Percentiles rank a stretch among this genome's conserved stretches.
phyloP scores from a whole-genome alignment of 2,113 vertebrate species.

The Hyla sarda region DNA sequence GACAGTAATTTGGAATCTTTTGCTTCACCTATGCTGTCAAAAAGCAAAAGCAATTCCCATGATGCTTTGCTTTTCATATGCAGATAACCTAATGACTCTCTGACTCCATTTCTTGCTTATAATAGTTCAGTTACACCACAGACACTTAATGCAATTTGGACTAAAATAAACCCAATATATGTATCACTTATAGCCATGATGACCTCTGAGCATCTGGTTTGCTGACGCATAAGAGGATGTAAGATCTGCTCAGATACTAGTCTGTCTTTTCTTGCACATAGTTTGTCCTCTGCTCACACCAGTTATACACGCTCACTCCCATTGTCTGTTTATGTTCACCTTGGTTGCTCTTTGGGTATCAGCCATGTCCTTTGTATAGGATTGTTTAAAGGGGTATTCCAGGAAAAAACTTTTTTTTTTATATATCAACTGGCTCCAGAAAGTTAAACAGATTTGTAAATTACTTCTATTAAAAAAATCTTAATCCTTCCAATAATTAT shows the following conservation, averaged over 20 bases:
- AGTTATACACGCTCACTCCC: not conserved
- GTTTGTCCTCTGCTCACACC: not conserved
- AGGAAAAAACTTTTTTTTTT: too few relatives aligned
- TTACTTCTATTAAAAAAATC: too few relatives aligned
- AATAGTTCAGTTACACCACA: not conserved
- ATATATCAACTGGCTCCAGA: too few relatives aligned
- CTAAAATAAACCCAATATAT: not conserved
- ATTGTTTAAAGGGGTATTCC: too few relatives aligned
- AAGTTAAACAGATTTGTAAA: too few relatives aligned
- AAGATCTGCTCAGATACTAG: not conserved
- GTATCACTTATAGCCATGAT: not conserved
- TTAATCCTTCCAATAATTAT: too few relatives aligned
- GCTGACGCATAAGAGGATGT: not conserved
- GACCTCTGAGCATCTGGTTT: slow-evolving; percentile 5
- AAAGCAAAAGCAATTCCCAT: too few relatives aligned
- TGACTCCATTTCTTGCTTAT: too few relatives aligned
- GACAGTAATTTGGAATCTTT: too few relatives aligned
- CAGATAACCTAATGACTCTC: too few relatives aligned
- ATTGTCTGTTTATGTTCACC: not conserved
- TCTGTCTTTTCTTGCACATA: not conserved
- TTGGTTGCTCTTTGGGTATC: not conserved
- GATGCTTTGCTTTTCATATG: too few relatives aligned
- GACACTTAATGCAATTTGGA: not conserved
- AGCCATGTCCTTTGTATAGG: not conserved
- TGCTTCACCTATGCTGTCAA: too few relatives aligned